Evolutionary conservation across 2,888 invertebrate genomes (phyloP), one percentile per base, ranked within the genome.

Genomic region (Phania funesta): DNA sequence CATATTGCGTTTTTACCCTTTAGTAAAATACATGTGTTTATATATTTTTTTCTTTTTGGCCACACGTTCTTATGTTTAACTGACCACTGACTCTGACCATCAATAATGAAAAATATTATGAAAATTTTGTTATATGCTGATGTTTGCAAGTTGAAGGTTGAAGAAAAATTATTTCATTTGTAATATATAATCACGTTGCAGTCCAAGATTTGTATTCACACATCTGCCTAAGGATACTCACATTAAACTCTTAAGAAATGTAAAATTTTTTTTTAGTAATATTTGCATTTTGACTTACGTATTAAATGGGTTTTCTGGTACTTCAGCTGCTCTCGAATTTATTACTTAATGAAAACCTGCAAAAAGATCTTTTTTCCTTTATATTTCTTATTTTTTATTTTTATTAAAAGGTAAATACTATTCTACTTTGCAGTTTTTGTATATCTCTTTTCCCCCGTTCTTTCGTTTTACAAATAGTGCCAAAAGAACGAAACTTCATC

Each of bases 151-250:
- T 76, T 60, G 38, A 76, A 76, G 52, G n/a, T n/a, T 70, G 46
- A 62, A 77, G 77, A 68, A 38, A 35, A 58, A 78, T 54, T 67
- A 65, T 79, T 65, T 75, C 54, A 74, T 64, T 68, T 76, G 64
- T 73, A 68, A 76, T 52, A 80, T 73, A 80, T 67, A 56, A 76
- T 67, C 52, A 41, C 54, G 56, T 52, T 48, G 60, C 54, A 60
- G 64, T 44, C 64, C 54, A 2, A 64, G 35, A 44, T n/a, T n/a
- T n/a, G n/a, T n/a, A n/a, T n/a, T n/a, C n/a, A n/a, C n/a, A n/a
- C n/a, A n/a, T n/a, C n/a, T n/a, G n/a, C 29, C 11, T 32, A 35
- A 46, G 26, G 46, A 65, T 75, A 70, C 65, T 73, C 62, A n/a
- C 50, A 58, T 22, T 46, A n/a, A n/a, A n/a, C n/a, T n/a, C n/a